A percentile compares a stretch with the other conserved stretches of the same genome.
These are phyloP conservation scores for Megalurothrips usitatus DNA, from an alignment of 2,888 invertebrate genomes.

Conservation along the genomic window DNA sequence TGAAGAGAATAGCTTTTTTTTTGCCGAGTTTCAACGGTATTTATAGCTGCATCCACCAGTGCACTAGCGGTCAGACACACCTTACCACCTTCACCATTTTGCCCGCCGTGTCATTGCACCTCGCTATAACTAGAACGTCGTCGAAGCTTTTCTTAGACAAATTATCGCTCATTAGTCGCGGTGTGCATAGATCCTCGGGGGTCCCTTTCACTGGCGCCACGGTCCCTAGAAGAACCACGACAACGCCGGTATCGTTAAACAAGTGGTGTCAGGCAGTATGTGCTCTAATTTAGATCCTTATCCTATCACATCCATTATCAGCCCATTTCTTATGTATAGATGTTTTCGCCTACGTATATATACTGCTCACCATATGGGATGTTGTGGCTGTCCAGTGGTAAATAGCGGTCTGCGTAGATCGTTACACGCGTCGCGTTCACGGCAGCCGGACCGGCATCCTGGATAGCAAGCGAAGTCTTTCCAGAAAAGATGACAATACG, in stretches of 20 bases:
- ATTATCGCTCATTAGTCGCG: not conserved
- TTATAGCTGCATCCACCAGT: too few relatives aligned
- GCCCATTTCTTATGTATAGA: too few relatives aligned
- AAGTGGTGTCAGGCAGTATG: too few relatives aligned
- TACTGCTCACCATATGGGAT: not conserved
- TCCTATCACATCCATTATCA: too few relatives aligned
- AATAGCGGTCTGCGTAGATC: not conserved
- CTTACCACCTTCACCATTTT: not conserved
- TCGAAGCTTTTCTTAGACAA: not conserved
- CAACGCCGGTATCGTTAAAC: too few relatives aligned
- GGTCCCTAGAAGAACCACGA: not conserved
- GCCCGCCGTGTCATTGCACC: not conserved
- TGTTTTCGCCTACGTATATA: too few relatives aligned
- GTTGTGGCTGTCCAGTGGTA: not conserved
- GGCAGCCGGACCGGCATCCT: not conserved
- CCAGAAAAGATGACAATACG: too few relatives aligned
- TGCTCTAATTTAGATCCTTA: too few relatives aligned
- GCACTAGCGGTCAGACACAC: too few relatives aligned
- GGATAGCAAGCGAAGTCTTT: not conserved
- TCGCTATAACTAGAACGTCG: not conserved
- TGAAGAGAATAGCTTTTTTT: too few relatives aligned
- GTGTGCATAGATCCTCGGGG: not conserved
- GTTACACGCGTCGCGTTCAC: not conserved
- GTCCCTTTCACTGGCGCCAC: not conserved
- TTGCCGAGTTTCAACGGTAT: too few relatives aligned